Base-by-base conservation (phyloP, 2,797 vertebrate genomes). In the Pogonophryne albipinna region DNA sequence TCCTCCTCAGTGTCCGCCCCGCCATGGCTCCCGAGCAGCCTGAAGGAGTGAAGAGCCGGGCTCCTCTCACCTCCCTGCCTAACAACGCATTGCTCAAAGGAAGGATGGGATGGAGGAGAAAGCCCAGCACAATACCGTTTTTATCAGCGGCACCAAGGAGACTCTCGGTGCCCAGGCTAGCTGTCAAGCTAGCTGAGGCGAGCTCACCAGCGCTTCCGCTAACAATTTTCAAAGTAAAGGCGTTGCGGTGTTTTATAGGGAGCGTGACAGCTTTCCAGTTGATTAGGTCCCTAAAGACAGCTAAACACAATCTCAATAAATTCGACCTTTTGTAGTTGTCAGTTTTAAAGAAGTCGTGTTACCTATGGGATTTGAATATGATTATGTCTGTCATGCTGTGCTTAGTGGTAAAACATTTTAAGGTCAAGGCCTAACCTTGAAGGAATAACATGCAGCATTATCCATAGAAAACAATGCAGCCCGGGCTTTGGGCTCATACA, bases 161-260 rank as follows among this genome's bases (percentile, higher is more conserved):
- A 74, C 64, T 44, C 57, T 42, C 13, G 4, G 23, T 44, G 70
- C 14, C 19, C 47, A 53, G 55, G 46, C 41, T 23, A 20, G 60
- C 58, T 1, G 34, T 19, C 44, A 74, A 80, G 80, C 3, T 10
- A 2, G 7, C 11, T 0, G n/a, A 2, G 6, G 7, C 0, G n/a
- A 14, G 13, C n/a, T 62, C 11, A 51, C 47, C 0, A 0, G 4
- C 0, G 34, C 12, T 83, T 91, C 89, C 89, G 84, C 20, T 10
- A 0, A 3, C 4, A 3, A 2, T 0, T 69, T 91, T 91, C 88
- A 88, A 70, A 91, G 79, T 90, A 89, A 91, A 84, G 2, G 1
- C 4, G 10, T 1, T 71, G 46, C 71, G 6, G 53, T 11, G 45
- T 45, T 56, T 38, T n/a, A 17, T 23, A 23, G 57, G n/a, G 38